Conservation (phyloP, 2,888 invertebrate genomes). For the Sycophila texana region DNA sequence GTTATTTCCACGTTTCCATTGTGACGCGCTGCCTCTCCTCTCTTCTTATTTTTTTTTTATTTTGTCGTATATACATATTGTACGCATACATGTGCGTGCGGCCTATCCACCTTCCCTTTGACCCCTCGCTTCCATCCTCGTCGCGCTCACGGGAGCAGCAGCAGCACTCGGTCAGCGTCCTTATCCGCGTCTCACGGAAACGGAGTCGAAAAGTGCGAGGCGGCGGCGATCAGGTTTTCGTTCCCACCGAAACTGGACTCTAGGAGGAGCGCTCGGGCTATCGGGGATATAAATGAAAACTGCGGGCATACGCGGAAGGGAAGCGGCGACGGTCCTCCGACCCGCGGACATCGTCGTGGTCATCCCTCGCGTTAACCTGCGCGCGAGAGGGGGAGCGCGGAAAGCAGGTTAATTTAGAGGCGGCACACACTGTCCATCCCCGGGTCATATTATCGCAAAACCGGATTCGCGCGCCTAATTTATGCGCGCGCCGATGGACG, state of each 20-base stretch:
- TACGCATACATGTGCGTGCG: constrained; percentile 8
- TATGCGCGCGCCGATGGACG: constrained; percentile 55
- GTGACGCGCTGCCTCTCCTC: not conserved
- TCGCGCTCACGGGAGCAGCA: not conserved
- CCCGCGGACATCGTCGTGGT: constrained; percentile 64
- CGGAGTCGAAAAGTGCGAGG: constrained; percentile 47
- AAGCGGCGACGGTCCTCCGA: constrained; percentile 55
- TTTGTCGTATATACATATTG: not conserved
- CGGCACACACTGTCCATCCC: constrained; percentile 20
- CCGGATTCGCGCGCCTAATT: constrained; percentile 57
- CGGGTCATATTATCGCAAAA: constrained; percentile 57
- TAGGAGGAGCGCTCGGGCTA: not conserved
- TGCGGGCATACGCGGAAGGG: constrained; percentile 39
- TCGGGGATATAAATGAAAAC: constrained; percentile 30
- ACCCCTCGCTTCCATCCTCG: not conserved
- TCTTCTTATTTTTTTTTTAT: not conserved
- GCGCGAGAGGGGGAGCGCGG: not conserved
- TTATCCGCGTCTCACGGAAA: constrained; percentile 43
- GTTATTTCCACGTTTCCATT: constrained; percentile 29
- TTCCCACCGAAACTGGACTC: constrained; percentile 71
- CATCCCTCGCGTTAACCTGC: constrained; percentile 63
- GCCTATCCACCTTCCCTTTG: constrained; percentile 5
- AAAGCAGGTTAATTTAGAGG: constrained; percentile 56
- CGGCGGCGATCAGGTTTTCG: constrained; percentile 74
- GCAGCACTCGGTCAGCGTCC: constrained; percentile 9